Base-by-base conservation (phyloP, 1,140 invertebrate species). In the Caenorhabditis remanei region DNA sequence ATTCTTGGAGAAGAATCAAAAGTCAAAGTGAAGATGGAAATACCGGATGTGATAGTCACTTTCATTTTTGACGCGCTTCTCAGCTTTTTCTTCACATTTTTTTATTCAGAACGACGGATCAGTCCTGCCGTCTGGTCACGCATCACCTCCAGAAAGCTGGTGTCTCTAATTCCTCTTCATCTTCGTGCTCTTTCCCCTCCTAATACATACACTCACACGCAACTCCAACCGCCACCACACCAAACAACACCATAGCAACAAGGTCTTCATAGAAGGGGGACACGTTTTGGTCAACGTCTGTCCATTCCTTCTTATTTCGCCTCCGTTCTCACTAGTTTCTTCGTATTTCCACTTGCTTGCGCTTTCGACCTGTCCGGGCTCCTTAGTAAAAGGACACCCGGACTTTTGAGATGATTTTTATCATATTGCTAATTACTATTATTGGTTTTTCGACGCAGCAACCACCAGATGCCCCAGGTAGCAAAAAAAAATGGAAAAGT, bases 181-280 rank as follows among this genome's bases (percentile, higher is more conserved):
- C 21, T 41, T 24, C 46, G n/a, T 50, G 7, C 46, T 79, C n/a
- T 79, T 79, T 32, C 9, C 63, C 32, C 19, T 61, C 65, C 65
- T 71, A 71, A 71, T 71, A 71, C 65, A 71, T 71, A 48, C 65
- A 43, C 65, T 50, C 71, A 71, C 67, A 71, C 67, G 67, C 67
- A n/a, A 71, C 41, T 71, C 43, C 41, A 32, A 2, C 71, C 40
- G 7, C 71, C 71, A 53, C 71, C 46, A 11, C 71, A 50, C 71
- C 71, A 79, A 71, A 50, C 71, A 79, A 79, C 71, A 50, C 71
- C 71, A 79, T 79, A 79, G 71, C 71, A 79, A 79, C 71, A 79
- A 50, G 71, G 11, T 50, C 46, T 79, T 32, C 46, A 24, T 24
- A 79, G 71, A 19, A 71, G 63, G 24, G 61, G 61, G n/a, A 79